Percentiles rank a stretch among this genome's conserved stretches.
These are phyloP conservation scores for Chrysina gloriosa DNA, from an alignment of 2,888 invertebrate genomes.

Conservation along the genomic window DNA sequence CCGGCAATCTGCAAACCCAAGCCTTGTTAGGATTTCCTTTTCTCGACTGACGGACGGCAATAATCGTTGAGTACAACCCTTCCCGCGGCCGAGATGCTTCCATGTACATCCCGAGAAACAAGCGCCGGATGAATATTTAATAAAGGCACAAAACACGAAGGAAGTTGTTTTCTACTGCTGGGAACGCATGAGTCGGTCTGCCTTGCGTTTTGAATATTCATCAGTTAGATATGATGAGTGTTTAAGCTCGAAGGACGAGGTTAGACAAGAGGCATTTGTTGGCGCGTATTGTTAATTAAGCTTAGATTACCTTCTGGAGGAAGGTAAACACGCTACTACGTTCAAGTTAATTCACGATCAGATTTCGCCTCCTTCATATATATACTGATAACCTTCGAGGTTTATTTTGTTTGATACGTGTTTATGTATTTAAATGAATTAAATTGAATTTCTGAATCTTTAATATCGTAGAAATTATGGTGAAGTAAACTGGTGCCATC, in stretches of 20 bases:
- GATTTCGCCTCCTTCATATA: too few relatives aligned
- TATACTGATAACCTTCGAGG: too few relatives aligned
- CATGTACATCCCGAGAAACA: slow-evolving; percentile 37
- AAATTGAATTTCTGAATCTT: too few relatives aligned
- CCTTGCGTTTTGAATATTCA: slow-evolving; percentile 29
- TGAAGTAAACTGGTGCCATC: too few relatives aligned
- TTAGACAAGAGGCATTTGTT: neutral
- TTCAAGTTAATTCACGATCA: too few relatives aligned
- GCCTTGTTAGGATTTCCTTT: slow-evolving; percentile 12
- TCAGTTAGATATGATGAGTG: slow-evolving; percentile 13
- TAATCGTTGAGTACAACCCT: slow-evolving; percentile 15
- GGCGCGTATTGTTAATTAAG: neutral
- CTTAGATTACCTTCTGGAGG: neutral
- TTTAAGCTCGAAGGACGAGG: slow-evolving; percentile 14
- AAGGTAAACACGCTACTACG: neutral
- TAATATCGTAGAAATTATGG: too few relatives aligned
- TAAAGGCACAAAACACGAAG: slow-evolving; percentile 25
- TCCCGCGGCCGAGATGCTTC: slow-evolving; percentile 21
- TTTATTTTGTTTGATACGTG: too few relatives aligned
- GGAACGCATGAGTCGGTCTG: neutral
- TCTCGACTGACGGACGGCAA: slow-evolving; percentile 6
- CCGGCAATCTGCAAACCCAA: neutral
- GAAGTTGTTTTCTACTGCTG: slow-evolving; percentile 15
- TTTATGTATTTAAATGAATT: too few relatives aligned
- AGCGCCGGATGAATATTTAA: slow-evolving; percentile 32